These are phyloP conservation scores for Drosophila arizonae DNA, from an alignment of 1,140 invertebrate species.

Conservation along the genomic window DNA sequence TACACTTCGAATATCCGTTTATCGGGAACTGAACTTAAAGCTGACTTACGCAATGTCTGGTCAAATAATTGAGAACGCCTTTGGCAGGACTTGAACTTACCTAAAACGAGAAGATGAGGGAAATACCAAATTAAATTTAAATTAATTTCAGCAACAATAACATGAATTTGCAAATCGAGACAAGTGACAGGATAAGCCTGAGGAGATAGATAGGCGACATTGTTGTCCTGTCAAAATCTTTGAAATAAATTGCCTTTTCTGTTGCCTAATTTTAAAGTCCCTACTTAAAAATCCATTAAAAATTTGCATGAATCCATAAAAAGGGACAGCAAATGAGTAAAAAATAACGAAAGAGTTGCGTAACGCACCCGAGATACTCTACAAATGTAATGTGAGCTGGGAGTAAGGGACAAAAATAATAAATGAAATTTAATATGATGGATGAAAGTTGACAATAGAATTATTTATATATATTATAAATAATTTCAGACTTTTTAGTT, in stretches of 20 bases:
- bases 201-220: slow-evolving; percentile 11
- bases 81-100: slow-evolving; percentile 43
- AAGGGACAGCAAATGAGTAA: slow-evolving; percentile 31
- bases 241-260: slow-evolving; percentile 72
- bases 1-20: slow-evolving; percentile 11
- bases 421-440: no score
- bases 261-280: slow-evolving; percentile 73
- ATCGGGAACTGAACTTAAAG: slow-evolving; percentile 1
- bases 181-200: slow-evolving; percentile 28
- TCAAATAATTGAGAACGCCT: slow-evolving; percentile 13
- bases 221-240: slow-evolving; percentile 60
- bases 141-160: slow-evolving; percentile 62
- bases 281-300: slow-evolving; percentile 82
- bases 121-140: slow-evolving; percentile 67
- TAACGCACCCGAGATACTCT: slow-evolving; percentile 18
- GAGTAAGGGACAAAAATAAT: neutral
- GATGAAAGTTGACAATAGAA: no score
- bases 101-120: slow-evolving; percentile 45
- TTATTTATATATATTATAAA: no score
- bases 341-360: slow-evolving; percentile 16
- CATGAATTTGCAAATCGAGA: slow-evolving; percentile 32
- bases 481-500: no score
- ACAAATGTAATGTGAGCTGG: neutral
- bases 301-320: slow-evolving; percentile 76
- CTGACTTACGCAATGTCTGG: slow-evolving; percentile 13